These are phyloP conservation scores for Diglossa cyanea DNA, from an alignment of 2,797 vertebrate species.

Conservation along the genomic window DNA sequence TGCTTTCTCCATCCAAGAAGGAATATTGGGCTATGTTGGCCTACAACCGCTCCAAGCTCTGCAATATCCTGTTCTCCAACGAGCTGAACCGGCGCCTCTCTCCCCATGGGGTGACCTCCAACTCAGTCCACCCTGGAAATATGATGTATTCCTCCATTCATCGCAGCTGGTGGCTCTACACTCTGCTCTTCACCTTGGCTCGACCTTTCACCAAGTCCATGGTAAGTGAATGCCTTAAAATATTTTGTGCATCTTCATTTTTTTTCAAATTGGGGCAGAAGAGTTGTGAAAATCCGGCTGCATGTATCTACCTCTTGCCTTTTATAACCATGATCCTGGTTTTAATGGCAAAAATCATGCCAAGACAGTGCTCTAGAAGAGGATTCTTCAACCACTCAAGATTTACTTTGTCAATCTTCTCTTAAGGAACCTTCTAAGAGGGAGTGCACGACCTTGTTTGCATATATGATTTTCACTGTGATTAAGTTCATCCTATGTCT, in stretches of 20 bases:
- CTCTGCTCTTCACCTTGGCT: constrained; percentile 88
- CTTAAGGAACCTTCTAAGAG: not conserved
- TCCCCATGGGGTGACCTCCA: constrained; percentile 85
- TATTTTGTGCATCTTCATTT: not conserved
- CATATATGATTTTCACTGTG: not conserved
- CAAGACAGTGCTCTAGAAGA: not conserved
- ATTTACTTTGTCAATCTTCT: not conserved
- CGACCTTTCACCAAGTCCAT: constrained; percentile 97
- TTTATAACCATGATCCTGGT: not conserved
- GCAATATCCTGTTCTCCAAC: constrained; percentile 91
- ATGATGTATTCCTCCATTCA: constrained; percentile 94
- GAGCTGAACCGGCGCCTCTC: constrained; percentile 92
- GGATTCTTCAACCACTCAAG: not conserved
- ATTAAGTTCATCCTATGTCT: not conserved
- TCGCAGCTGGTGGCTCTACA: constrained; percentile 92
- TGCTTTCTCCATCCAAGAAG: constrained; percentile 87
- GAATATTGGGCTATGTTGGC: constrained; percentile 96
- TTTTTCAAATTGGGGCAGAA: not conserved
- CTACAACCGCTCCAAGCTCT: constrained; percentile 97
- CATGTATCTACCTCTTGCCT: not conserved
- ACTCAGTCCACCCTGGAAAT: constrained; percentile 93
- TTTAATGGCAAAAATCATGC: not conserved
- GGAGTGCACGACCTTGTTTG: not conserved
- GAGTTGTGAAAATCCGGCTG: not conserved
- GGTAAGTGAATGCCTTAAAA: constrained; percentile 79